Evolutionary conservation across 2,888 invertebrate genomes (phyloP).

Genomic region (Sarcophaga caerulescens): DNA sequence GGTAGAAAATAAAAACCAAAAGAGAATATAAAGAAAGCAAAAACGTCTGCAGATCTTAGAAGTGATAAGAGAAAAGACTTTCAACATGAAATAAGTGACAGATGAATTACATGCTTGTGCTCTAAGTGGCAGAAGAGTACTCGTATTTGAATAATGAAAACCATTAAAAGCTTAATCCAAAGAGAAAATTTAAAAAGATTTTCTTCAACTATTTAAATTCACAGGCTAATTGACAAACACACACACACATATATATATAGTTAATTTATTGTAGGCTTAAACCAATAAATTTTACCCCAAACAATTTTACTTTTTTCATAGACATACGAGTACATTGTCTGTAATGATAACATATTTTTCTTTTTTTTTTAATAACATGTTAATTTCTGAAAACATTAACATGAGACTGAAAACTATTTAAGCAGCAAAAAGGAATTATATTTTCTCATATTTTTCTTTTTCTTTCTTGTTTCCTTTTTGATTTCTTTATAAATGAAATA

Average conservation of each 20-base stretch:
- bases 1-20: background rate
- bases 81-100: slow-evolving; percentile 1
- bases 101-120: background rate
- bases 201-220: background rate
- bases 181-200: background rate
- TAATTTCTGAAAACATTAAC: slow-evolving; percentile 1
- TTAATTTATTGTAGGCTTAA: too few relatives aligned
- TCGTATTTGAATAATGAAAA: background rate
- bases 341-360: too few relatives aligned
- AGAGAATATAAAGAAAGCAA: background rate
- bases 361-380: background rate
- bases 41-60: background rate
- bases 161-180: background rate
- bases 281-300: too few relatives aligned
- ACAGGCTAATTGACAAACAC: background rate
- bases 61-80: background rate
- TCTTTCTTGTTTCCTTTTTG: background rate
- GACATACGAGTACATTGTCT: too few relatives aligned
- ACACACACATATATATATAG: too few relatives aligned
- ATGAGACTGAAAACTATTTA: background rate
- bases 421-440: background rate
- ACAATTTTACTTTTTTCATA: too few relatives aligned
- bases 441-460: background rate
- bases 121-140: background rate
- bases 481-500: slow-evolving; percentile 10